Evolutionary conservation across 92 coral and sea anemone genomes (phyloP).

Genomic region (Porites cylindrica): DNA sequence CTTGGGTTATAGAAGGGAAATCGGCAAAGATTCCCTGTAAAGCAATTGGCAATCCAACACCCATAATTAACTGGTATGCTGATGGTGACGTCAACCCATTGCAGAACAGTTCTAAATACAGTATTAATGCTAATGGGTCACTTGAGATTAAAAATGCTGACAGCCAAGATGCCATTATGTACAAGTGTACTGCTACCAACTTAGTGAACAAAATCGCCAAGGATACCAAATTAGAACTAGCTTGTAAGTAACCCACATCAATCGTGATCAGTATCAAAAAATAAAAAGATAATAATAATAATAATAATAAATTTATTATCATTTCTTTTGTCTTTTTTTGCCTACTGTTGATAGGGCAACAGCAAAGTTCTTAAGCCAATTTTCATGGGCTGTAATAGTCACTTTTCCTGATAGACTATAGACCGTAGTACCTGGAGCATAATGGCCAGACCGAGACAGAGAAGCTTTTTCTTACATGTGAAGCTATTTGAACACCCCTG

Average conservation of each 20-base stretch:
- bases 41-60: conserved; percentile 86
- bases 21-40: conserved; percentile 54
- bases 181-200: conserved; percentile 82
- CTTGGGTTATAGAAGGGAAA: conserved; percentile 30
- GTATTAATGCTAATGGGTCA: conserved; percentile 68
- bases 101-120: conserved; percentile 42
- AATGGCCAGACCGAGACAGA: no score
- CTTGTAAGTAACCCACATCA: conserved; percentile 69
- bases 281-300: no score
- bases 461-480: no score
- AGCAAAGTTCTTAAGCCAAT: no score
- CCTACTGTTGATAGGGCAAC: no score
- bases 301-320: no score
- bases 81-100: conserved; percentile 22
- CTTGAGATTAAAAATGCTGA: conserved; percentile 54
- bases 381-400: no score
- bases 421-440: no score
- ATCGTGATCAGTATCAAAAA: neutral
- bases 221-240: conserved; percentile 51
- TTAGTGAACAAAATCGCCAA: conserved; percentile 27
- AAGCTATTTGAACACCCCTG: no score
- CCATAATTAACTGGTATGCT: conserved; percentile 73
- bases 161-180: conserved; percentile 51
- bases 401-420: no score
- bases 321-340: no score